Evolutionary conservation across 2,888 invertebrate species (phyloP), one percentile per base, ranked within the genome.

Genomic region (Archips crataeganus): DNA sequence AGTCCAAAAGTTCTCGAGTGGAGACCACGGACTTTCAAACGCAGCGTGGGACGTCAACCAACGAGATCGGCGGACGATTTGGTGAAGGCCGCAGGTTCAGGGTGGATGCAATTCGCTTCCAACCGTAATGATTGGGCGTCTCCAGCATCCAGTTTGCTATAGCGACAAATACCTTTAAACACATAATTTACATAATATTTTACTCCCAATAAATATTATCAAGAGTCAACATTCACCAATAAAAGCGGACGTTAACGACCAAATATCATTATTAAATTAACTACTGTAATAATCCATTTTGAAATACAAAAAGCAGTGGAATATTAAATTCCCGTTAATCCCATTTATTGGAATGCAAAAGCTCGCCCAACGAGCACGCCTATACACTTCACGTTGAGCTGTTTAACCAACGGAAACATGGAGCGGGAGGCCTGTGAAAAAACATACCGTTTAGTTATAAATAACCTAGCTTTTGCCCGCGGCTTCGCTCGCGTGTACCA

Each of bases 311-410:
- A 54, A 15, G 15, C 34, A 9, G 5, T n/a, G 51, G 51, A 65
- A 36, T 51, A 65, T 65, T 36, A 36, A 65, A 51, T 51, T 65
- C 13, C 9, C 10, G 62, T 42, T 62, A n/a, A 61, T 42, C 23
- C 5, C 62, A 62, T 62, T 62, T 42, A 42, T 42, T 5, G n/a
- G 15, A 34, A 63, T 6, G 65, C 36, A 39, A 11, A 5, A 32
- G n/a, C 57, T 23, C 23, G 60, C 13, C 45, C 42, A 23, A 4
- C 15, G 45, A 34, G 49, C 5, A 1, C 6, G 10, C 51, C 62
- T 13, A 63, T 36, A 51, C 51, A 65, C 65, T 65, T 5, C 36
- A 9, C 15, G 34, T 34, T 51, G 11, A 8, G 1, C 34, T 51
- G 65, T 10, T 65, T 51, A 51, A 15, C 10, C 36, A 10, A 36